These are phyloP conservation scores for Centropus unirufus DNA, from an alignment of 2,113 vertebrate species.

Conservation along the genomic window DNA sequence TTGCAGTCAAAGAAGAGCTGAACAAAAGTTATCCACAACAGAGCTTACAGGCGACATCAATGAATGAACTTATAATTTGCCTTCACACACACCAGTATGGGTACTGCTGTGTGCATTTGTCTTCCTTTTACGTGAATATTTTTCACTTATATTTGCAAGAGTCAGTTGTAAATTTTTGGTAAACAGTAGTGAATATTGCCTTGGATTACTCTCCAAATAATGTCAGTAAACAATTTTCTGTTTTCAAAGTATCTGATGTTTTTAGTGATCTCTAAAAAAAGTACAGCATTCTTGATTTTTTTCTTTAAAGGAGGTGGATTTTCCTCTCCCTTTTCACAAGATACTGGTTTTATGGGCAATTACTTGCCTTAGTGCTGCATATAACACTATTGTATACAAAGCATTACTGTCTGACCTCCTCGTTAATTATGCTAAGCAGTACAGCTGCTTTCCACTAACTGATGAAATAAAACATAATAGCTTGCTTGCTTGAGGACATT, in stretches of 20 bases:
- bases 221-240: constrained; percentile 15
- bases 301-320: neutral
- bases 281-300: neutral
- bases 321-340: constrained; percentile 8
- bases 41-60: neutral
- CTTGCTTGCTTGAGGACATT: neutral
- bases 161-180: neutral
- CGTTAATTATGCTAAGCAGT: constrained; percentile 48
- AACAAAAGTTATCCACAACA: neutral
- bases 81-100: neutral
- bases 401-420: constrained; percentile 50
- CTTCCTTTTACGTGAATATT: neutral
- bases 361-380: constrained; percentile 1
- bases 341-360: constrained; percentile 30
- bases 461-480: constrained; percentile 39
- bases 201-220: neutral
- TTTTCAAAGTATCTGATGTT: neutral
- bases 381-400: constrained; percentile 19
- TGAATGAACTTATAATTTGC: neutral
- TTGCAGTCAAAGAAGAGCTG: neutral
- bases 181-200: neutral
- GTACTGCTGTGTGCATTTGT: neutral
- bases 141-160: neutral
- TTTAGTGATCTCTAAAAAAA: neutral
- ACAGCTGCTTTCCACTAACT: constrained; percentile 49